phyloP scores from a whole-genome alignment of 2,797 vertebrate genomes.

The Chelmon rostratus region DNA sequence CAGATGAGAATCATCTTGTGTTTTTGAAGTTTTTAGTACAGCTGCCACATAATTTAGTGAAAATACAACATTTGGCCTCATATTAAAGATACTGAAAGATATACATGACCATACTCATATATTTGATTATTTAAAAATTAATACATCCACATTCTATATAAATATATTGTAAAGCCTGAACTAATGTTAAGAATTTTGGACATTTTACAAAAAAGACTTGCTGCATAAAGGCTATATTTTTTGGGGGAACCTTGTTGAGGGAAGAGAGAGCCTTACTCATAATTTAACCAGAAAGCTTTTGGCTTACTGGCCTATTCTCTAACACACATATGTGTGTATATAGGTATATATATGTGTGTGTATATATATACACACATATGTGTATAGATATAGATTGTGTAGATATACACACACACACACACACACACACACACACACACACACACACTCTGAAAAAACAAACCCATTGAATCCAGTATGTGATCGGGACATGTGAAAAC shows the following conservation, averaged over 20 bases:
- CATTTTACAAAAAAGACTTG: background rate
- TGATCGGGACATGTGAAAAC: background rate
- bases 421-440: background rate
- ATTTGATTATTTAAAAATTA: background rate
- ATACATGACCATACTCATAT: background rate
- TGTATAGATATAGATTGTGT: too few relatives aligned
- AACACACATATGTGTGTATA: too few relatives aligned
- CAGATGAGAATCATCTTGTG: background rate
- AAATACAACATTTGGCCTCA: background rate
- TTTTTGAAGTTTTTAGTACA: background rate
- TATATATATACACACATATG: background rate
- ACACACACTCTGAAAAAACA: background rate
- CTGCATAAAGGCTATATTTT: background rate
- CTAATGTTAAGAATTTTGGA: background rate
- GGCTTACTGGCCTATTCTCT: background rate
- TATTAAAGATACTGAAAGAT: background rate
- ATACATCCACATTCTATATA: background rate
- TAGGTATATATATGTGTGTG: too few relatives aligned
- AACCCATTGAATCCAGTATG: background rate
- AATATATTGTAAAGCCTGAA: background rate
- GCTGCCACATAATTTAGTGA: background rate
- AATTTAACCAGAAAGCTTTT: background rate
- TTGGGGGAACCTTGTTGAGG: background rate
- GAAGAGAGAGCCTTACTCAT: background rate
- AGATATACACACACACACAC: too few relatives aligned